Conservation (phyloP, 2,113 vertebrate genomes). For the Mesocricetus auratus region DNA sequence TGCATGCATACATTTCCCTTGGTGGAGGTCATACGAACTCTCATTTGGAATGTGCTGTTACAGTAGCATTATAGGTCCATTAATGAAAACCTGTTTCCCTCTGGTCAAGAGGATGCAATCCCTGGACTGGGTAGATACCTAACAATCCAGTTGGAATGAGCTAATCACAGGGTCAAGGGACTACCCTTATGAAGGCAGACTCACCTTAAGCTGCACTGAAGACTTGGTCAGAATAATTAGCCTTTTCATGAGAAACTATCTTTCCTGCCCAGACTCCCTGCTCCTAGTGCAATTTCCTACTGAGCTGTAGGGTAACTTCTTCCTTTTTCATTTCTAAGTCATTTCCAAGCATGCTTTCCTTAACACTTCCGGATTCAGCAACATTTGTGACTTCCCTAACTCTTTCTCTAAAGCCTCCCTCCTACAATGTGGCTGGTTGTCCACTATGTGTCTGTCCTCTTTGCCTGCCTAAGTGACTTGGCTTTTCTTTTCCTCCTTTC, state of each 20-base stretch:
- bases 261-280: background rate
- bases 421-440: background rate
- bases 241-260: background rate
- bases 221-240: background rate
- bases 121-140: background rate
- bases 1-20: background rate
- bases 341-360: background rate
- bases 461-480: background rate
- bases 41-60: background rate
- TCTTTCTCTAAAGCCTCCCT: background rate
- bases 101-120: background rate
- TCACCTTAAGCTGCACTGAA: background rate
- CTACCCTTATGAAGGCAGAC: background rate
- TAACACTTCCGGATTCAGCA: background rate
- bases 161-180: background rate
- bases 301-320: background rate
- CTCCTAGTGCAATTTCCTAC: background rate
- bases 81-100: background rate
- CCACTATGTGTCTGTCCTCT: background rate
- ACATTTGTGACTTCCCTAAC: background rate
- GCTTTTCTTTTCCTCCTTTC: background rate
- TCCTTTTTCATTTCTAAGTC: background rate
- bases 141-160: background rate
- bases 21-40: background rate
- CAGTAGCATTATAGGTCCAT: background rate